Evolutionary conservation across 2,113 vertebrate species (phyloP), one percentile per base, ranked within the genome.

Genomic region (Entomyzon cyanotis): DNA sequence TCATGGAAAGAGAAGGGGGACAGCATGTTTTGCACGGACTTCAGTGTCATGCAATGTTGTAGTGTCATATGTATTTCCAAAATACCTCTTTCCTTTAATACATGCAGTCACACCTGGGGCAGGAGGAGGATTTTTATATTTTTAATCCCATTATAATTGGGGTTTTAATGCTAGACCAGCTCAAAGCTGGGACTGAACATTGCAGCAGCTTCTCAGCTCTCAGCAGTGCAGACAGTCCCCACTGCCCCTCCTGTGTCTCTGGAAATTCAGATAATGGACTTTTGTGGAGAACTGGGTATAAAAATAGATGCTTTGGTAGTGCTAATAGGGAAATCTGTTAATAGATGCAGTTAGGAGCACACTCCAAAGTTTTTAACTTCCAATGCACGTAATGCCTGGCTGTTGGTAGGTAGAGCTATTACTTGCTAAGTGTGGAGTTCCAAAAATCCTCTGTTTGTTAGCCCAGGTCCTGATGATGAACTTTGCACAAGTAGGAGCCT

Each of bases 391-490:
- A 79, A 60, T 37, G 62, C 56, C 58, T 52, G 69, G 22, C 56
- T 75, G 64, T 62, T 74, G 9, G 39, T 50, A 58, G 74, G 35
- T 81, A 85, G 65, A 91, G 58, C 76, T 63, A 2, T 91, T 92
- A 78, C 79, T 68, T 93, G 94, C 46, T 89, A 93, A 85, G 73
- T 24, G 58, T 69, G 53, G 73, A 87, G 84, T 94, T 97, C 94
- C 96, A 83, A 85, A 95, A 94, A 93, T 75, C 63, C 39, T 71
- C 95, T 90, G 96, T 96, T 98, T 96, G 96, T 97, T 96, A 96
- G 96, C 89, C 90, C 3, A 1, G 91, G 94, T 96, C 93, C 95
- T 91, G 62, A 86, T 92, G 96, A 67, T 96, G 94, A 96, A 92
- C 93, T 96, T 95, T 87, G 90, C 93, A 92, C 76, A 83, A 87